Evolutionary conservation across 2,888 invertebrate species (phyloP).

Genomic region (Erebia ligea): DNA sequence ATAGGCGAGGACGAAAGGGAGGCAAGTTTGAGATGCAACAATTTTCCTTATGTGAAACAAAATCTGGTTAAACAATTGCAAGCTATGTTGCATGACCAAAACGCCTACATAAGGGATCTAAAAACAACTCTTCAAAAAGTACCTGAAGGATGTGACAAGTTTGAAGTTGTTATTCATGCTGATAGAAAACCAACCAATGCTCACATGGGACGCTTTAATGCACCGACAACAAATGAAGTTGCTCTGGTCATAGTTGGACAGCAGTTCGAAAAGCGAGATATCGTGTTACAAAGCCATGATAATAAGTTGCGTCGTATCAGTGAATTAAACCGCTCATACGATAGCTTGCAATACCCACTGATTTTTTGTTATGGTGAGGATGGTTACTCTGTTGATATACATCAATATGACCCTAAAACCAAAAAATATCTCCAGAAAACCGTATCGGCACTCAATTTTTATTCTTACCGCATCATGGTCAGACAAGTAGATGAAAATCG

Average conservation of each 20-base stretch:
- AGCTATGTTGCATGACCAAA: background rate
- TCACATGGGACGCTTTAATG: background rate
- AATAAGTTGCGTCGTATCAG: background rate
- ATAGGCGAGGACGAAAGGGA: no score
- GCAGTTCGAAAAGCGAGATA: background rate
- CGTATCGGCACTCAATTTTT: no score
- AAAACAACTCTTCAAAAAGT: background rate
- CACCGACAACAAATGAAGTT: conserved; percentile 1
- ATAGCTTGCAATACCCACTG: conserved; percentile 5
- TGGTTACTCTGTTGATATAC: conserved; percentile 2
- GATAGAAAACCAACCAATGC: background rate
- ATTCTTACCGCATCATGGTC: no score
- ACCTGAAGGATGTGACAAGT: background rate
- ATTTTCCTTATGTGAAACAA: no score
- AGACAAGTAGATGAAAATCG: no score
- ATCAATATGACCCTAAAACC: no score
- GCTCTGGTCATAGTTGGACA: background rate
- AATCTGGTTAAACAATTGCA: no score
- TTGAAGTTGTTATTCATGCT: conserved; percentile 1
- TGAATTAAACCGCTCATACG: background rate
- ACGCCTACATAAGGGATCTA: background rate
- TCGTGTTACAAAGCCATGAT: background rate
- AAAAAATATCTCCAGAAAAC: no score
- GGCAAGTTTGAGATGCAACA: no score
- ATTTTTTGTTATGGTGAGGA: background rate